Percentiles rank a stretch among this genome's conserved stretches.
Conservation (phyloP, 2,888 invertebrate genomes). For the Drosophila bunnanda region DNA sequence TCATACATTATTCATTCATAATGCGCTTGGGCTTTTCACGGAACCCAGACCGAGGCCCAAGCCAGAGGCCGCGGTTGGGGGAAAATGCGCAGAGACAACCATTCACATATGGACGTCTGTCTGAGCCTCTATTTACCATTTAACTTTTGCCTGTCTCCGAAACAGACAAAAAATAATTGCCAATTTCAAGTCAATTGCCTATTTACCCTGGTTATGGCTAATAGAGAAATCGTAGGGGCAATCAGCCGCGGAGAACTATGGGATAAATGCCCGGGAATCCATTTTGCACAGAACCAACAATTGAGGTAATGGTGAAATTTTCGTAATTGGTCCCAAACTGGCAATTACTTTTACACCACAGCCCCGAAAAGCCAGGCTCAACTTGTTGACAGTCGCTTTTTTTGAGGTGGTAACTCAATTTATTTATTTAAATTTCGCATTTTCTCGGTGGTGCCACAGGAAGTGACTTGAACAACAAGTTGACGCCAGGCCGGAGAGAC, state of each 20-base stretch:
- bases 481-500: constrained; percentile 47
- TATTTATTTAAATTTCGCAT: constrained; percentile 82
- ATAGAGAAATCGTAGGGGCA: constrained; percentile 78
- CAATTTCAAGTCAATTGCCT: constrained; percentile 82
- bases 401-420: constrained; percentile 83
- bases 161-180: constrained; percentile 72
- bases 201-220: constrained; percentile 80
- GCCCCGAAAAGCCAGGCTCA: constrained; percentile 34
- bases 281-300: constrained; percentile 74
- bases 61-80: constrained; percentile 37
- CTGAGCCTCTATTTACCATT: constrained; percentile 51
- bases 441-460: constrained; percentile 48
- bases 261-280: constrained; percentile 42
- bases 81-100: constrained; percentile 26
- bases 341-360: constrained; percentile 46
- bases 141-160: constrained; percentile 42
- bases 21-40: constrained; percentile 62
- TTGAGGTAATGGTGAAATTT: constrained; percentile 74
- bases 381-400: constrained; percentile 74
- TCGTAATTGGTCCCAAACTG: constrained; percentile 56
- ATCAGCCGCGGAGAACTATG: constrained; percentile 46
- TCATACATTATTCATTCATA: constrained; percentile 83
- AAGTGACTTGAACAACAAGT: constrained; percentile 57
- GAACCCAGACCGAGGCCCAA: constrained; percentile 6
- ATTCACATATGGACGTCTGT: constrained; percentile 63